Evolutionary conservation across 2,113 vertebrate species (phyloP).

Genomic region (Gambusia affinis): DNA sequence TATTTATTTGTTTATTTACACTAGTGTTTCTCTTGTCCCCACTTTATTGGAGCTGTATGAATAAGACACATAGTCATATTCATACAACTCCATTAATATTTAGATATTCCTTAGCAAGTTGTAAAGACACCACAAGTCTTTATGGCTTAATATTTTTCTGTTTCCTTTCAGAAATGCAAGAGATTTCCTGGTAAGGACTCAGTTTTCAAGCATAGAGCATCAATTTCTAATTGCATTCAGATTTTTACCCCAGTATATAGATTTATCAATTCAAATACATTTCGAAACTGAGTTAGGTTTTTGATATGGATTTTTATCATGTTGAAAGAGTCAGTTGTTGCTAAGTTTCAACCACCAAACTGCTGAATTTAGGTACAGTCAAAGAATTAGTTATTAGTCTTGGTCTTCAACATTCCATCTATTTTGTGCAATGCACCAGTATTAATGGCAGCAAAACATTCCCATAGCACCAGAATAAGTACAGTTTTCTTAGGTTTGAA

Average conservation of each 20-base stretch:
- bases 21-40: background rate
- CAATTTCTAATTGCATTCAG: background rate
- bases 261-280: background rate
- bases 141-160: too few relatives aligned
- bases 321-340: too few relatives aligned
- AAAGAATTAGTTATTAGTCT: background rate
- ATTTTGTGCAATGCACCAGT: too few relatives aligned
- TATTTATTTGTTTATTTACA: background rate
- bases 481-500: too few relatives aligned
- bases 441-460: too few relatives aligned
- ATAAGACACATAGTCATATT: background rate
- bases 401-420: too few relatives aligned
- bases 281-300: background rate
- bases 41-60: background rate
- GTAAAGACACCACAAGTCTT: too few relatives aligned
- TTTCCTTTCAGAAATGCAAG: background rate
- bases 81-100: background rate
- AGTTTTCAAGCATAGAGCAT: background rate
- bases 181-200: background rate
- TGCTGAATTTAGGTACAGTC: background rate
- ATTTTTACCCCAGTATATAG: background rate
- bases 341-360: too few relatives aligned
- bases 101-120: background rate
- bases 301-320: background rate
- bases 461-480: too few relatives aligned